phyloP scores from a whole-genome alignment of 2,113 vertebrate species.

The Coregonus clupeaformis region DNA sequence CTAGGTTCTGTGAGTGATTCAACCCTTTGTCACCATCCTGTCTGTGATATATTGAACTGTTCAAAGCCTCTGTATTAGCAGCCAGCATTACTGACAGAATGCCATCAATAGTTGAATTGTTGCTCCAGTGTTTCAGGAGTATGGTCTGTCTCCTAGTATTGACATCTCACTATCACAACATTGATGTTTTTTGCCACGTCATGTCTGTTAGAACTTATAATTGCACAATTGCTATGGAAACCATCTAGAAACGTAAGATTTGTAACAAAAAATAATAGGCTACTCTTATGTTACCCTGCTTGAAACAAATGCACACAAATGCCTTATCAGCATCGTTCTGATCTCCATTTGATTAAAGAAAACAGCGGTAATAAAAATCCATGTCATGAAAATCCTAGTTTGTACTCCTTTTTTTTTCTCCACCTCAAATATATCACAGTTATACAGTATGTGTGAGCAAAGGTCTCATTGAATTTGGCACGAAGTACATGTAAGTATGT shows the following conservation, averaged over 20 bases:
- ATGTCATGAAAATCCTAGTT: conserved; percentile 86
- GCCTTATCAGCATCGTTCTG: not conserved
- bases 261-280: not conserved
- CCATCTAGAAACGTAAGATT: no score
- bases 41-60: conserved; percentile 60
- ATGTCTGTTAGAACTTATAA: conserved; percentile 21
- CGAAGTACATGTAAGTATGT: conserved; percentile 41
- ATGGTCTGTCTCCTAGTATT: conserved; percentile 19
- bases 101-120: conserved; percentile 41
- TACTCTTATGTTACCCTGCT: conserved; percentile 50
- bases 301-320: conserved; percentile 35
- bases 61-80: conserved; percentile 61
- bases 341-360: conserved; percentile 22
- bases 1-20: conserved; percentile 9
- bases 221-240: not conserved
- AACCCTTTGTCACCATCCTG: conserved; percentile 29
- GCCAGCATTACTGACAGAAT: conserved; percentile 60
- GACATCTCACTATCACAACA: conserved; percentile 23
- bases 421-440: conserved; percentile 64
- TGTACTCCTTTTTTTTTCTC: conserved; percentile 9
- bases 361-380: conserved; percentile 5
- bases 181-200: conserved; percentile 27
- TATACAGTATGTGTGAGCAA: conserved; percentile 33
- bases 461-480: no score
- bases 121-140: conserved; percentile 29